These are phyloP conservation scores for Lota lota DNA, from an alignment of 2,113 vertebrate species.

Conservation along the genomic window DNA sequence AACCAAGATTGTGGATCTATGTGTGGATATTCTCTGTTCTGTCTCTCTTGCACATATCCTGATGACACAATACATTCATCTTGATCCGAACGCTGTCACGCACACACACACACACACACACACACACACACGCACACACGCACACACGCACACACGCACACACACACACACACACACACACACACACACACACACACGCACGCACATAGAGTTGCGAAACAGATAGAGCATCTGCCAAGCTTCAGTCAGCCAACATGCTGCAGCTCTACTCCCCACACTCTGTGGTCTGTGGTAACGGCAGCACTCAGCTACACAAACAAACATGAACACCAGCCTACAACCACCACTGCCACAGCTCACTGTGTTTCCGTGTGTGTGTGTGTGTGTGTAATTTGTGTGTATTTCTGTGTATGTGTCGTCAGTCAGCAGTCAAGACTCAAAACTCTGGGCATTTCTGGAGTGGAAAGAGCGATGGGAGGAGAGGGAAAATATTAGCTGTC, in stretches of 20 bases:
- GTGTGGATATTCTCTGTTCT: no score
- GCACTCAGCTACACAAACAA: slow-evolving; percentile 61
- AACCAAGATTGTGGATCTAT: no score
- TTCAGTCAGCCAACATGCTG: slow-evolving; percentile 54
- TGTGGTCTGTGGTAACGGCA: slow-evolving; percentile 54
- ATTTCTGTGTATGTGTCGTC: slow-evolving; percentile 12
- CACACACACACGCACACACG: background rate
- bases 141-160: background rate
- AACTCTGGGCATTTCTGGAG: background rate
- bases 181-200: slow-evolving; percentile 15
- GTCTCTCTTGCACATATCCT: no score
- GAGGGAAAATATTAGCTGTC: slow-evolving; percentile 65
- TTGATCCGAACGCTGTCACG: no score
- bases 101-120: background rate
- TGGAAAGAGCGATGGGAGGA: slow-evolving; percentile 6
- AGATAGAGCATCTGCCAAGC: slow-evolving; percentile 45
- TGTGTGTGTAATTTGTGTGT: slow-evolving; percentile 20
- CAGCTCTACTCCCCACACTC: slow-evolving; percentile 34
- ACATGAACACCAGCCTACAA: slow-evolving; percentile 37
- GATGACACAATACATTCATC: no score
- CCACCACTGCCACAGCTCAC: slow-evolving; percentile 11
- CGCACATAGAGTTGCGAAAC: slow-evolving; percentile 27
- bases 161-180: background rate
- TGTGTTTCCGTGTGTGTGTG: slow-evolving; percentile 21
- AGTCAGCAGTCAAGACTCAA: slow-evolving; percentile 1